Base-by-base conservation (phyloP, 2,888 invertebrate genomes). In the Erebia aethiops region DNA sequence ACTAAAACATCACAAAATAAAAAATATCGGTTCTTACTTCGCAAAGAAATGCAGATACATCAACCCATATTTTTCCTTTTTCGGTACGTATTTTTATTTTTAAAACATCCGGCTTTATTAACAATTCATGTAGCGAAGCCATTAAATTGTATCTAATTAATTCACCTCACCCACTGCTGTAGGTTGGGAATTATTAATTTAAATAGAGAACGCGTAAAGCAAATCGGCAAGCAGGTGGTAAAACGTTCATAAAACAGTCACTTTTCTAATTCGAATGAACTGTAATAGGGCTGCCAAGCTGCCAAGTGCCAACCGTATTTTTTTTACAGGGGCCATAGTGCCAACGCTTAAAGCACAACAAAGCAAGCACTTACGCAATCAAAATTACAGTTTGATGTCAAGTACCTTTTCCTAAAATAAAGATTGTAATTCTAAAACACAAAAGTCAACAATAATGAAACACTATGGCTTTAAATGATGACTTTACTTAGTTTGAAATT, bases 201-300 rank as follows among this genome's bases (percentile, higher is more conserved):
- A 64, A 70, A 73, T 65, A 67, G 67, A 35, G 57, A 69, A 67
- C 65, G 64, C 58, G 67, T 58, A 67, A 73, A 69, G 18, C 51
- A 63, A 14, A 62, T 71, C 71, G 54, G 21, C 58, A 69, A 73
- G 71, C 71, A 73, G 71, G 73, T 74, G 71, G 60, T 67, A 64
- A 67, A 71, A 67, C 62, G 26, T 18, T 52, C 54, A 67, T 74
- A 71, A 73, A 73, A 46, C 57, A 61, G 14, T 63, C 46, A 7
- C 11, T 43, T 5, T 18, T 14, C 43, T n/a, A 21, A 18, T 21
- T 21, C 16, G 61, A 62, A 16, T 18, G 8, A 0, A 35, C 35
- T 35, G 11, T 3, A 10, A 7, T 43, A 57, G 26, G 56, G n/a
- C n/a, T n/a, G n/a, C n/a, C n/a, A 21, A 1, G 21, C 9, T 10